These are phyloP conservation scores for Syngnathus acus DNA, from an alignment of 2,797 vertebrate species.

Conservation along the genomic window DNA sequence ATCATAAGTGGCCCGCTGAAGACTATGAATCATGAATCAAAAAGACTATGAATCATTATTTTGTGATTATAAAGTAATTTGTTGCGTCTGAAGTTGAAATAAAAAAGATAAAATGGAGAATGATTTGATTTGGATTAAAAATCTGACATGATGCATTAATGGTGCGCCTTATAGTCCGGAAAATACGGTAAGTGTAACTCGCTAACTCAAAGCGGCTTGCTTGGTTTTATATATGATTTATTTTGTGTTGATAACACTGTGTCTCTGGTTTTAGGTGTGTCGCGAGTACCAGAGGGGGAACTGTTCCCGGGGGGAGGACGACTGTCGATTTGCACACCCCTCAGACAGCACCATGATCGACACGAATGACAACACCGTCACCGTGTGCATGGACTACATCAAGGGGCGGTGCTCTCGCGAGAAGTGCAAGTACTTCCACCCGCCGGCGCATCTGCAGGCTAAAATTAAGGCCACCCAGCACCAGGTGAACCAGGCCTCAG, in stretches of 20 bases:
- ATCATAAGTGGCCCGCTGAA: too few relatives aligned
- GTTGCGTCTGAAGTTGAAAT: too few relatives aligned
- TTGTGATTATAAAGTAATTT: too few relatives aligned
- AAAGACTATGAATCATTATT: too few relatives aligned
- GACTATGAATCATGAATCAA: too few relatives aligned
- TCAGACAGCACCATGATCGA: conserved; percentile 98
- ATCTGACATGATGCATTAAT: too few relatives aligned
- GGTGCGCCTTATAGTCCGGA: too few relatives aligned
- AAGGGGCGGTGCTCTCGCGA: conserved; percentile 96
- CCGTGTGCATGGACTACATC: conserved; percentile 99
- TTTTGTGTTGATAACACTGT: background rate
- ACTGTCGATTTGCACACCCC: conserved; percentile 93
- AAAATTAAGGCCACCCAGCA: conserved; percentile 99
- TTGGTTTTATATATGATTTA: too few relatives aligned
- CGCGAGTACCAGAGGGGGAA: conserved; percentile 97
- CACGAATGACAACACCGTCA: conserved; percentile 96
- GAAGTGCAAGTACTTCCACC: conserved; percentile 99
- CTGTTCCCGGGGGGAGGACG: conserved; percentile 91
- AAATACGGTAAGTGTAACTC: too few relatives aligned
- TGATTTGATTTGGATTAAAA: too few relatives aligned
- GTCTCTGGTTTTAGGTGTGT: conserved; percentile 75
- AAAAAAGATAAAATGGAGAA: too few relatives aligned
- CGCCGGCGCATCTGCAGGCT: conserved; percentile 95
- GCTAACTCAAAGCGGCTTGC: too few relatives aligned
- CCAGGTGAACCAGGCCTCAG: conserved; percentile 98